These are phyloP conservation scores for sheep (Ovis aries) DNA, from an alignment of 2,113 vertebrate species.

Conservation along the genomic window ARS-UI_Ramb_v3.0 NC_056067.1:26823001-26823500, in stretches of 20 bases:
- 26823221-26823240: background rate
- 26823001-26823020: background rate
- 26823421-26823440: background rate
- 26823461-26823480: background rate
- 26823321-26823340: conserved; percentile 37
- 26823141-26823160: background rate
- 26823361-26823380: background rate
- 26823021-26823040: background rate
- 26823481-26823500: background rate
- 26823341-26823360: conserved; percentile 33
- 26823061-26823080: background rate
- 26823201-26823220: conserved; percentile 14
- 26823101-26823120: background rate
- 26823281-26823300: conserved; percentile 28
- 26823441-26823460: background rate
- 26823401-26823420: background rate
- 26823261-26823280: background rate
- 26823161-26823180: background rate
- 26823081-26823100: background rate
- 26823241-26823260: background rate
- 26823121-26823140: background rate
- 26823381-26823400: background rate
- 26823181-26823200: background rate
- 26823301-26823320: conserved; percentile 25
- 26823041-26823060: background rate